Base-by-base conservation (phyloP, 2,797 vertebrate genomes). In the Argya squamiceps region DNA sequence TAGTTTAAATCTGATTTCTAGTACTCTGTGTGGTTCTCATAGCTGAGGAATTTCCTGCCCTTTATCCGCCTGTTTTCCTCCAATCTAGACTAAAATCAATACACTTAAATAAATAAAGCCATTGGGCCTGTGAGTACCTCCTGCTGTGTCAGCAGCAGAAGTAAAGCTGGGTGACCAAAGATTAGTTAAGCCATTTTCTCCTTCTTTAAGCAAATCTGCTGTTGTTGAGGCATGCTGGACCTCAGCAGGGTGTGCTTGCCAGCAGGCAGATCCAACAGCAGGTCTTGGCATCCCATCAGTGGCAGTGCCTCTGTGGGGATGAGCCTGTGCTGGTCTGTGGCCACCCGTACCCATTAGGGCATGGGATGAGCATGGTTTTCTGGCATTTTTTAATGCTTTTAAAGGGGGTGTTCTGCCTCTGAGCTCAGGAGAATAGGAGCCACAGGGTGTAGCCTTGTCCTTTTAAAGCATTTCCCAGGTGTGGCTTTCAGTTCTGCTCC, bases 31-130 rank as follows among this genome's bases (percentile, higher is more conserved):
- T 91, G 59, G 94, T 84, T 97, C 95, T 95, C 76, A 83, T 93
- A 97, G 85, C 94, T 95, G 94, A 95, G 93, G 94, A 96, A 94
- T 97, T 96, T 96, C 95, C 92, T 97, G 92, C 93, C 80, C 93
- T 95, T 97, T 95, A 95, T 94, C 88, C 0, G 3, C 44, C 91
- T 82, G 73, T 92, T 96, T 97, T 95, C 79, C 89, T 96, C 90
- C 95, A 94, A 96, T 96, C 91, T 74, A 60, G 88, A 53, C 70
- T 96, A 92, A 96, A 96, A 97, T 97, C 95, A 95, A 96, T 95
- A 92, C 77, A 83, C 92, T 97, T 95, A 94, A 96, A 97, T 96
- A 97, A 97, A 96, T 95, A 97, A 96, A 97, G 93, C 81, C 63
- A 91, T 67, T 52, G 84, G 79, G 91, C 58, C 83, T 77, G 59